phyloP scores from a whole-genome alignment of 23 tunicate species.

The Trididemnum clinides region DNA sequence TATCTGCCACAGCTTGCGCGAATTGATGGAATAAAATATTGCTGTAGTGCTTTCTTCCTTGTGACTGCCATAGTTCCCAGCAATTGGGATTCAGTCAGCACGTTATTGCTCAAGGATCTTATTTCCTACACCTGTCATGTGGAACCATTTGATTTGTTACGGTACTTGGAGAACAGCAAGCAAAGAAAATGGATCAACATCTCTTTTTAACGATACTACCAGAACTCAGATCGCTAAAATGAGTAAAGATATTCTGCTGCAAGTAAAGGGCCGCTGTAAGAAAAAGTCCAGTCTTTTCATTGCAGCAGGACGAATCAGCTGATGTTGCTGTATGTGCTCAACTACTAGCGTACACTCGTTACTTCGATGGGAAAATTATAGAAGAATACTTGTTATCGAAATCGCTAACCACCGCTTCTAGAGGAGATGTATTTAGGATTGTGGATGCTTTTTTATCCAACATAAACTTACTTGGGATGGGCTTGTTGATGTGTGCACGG shows the following conservation, averaged over 20 bases:
- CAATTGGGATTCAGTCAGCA: too few species aligned
- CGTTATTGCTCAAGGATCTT: too few species aligned
- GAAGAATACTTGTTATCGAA: neutral
- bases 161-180: constrained; percentile 6
- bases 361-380: neutral
- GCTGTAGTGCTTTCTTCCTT: too few species aligned
- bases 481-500: constrained; percentile 29
- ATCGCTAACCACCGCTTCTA: constrained; percentile 1
- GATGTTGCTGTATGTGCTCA: constrained; percentile 14
- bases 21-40: too few species aligned
- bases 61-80: too few species aligned
- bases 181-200: neutral
- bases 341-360: neutral
- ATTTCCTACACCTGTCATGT: too few species aligned
- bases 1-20: too few species aligned
- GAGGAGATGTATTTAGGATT: constrained; percentile 16
- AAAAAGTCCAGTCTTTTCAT: neutral
- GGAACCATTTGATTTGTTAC: too few species aligned
- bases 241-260: constrained; percentile 12
- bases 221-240: neutral
- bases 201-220: neutral
- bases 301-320: constrained; percentile 12
- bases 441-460: neutral
- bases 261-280: neutral
- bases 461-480: neutral